phyloP scores from a whole-genome alignment of 2,888 invertebrate species.

The Bunonema sp. region DNA sequence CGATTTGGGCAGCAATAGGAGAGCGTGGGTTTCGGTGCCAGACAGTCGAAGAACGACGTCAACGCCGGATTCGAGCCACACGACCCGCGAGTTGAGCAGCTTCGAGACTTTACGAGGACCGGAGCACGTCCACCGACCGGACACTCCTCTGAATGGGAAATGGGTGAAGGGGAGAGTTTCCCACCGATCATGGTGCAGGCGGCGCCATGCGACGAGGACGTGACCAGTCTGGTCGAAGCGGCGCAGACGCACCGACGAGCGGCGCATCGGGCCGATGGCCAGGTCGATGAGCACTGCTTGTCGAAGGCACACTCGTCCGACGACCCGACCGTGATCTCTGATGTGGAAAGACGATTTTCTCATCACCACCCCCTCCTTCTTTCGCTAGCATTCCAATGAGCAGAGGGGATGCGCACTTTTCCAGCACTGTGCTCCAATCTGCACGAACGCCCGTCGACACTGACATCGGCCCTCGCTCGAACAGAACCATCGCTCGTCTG shows the following conservation, averaged over 20 bases:
- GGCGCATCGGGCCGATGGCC: conserved; percentile 8
- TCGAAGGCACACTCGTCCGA: conserved; percentile 7
- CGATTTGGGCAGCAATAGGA: too few species aligned
- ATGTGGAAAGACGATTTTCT: not conserved
- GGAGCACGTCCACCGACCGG: too few species aligned
- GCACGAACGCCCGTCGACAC: conserved; percentile 5
- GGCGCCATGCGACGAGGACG: too few species aligned
- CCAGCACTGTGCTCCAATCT: conserved; percentile 9
- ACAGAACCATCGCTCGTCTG: conserved; percentile 8
- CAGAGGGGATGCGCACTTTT: conserved; percentile 5
- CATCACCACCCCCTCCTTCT: not conserved
- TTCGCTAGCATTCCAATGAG: too few species aligned
- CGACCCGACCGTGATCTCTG: conserved; percentile 4
- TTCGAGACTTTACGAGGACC: too few species aligned
- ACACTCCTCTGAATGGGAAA: too few species aligned
- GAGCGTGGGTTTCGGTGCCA: too few species aligned
- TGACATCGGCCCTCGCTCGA: conserved; percentile 2
- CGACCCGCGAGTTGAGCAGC: too few species aligned
- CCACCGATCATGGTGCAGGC: too few species aligned
- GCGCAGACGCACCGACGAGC: conserved; percentile 5
- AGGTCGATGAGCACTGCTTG: conserved; percentile 7
- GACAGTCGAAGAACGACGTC: too few species aligned
- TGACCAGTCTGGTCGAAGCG: conserved; percentile 1
- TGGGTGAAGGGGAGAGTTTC: too few species aligned
- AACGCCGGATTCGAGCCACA: too few species aligned